Evolutionary conservation across 2,797 vertebrate species (phyloP).

Genomic region (Enteromius fasciolatus): DNA sequence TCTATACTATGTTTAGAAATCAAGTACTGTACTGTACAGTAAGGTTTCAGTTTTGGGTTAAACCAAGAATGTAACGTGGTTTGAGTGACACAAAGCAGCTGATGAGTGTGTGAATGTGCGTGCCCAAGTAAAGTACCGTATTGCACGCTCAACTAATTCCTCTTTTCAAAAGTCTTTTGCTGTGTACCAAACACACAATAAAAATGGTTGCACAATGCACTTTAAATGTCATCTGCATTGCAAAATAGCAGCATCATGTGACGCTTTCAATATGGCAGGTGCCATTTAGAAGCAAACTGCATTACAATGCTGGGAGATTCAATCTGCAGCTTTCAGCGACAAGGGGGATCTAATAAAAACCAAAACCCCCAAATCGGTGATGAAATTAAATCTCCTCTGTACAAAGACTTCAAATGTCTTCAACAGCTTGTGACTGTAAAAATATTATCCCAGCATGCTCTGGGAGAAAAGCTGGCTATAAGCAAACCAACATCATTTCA

Average conservation of each 20-base stretch:
- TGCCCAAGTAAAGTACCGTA: background rate
- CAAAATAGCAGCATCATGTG: conserved; percentile 18
- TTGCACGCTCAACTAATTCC: background rate
- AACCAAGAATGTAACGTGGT: background rate
- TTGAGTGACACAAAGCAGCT: conserved; percentile 42
- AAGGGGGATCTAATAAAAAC: conserved; percentile 44
- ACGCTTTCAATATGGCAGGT: conserved; percentile 42
- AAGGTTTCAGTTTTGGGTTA: background rate
- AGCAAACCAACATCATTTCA: conserved; percentile 45
- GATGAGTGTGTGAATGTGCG: conserved; percentile 12
- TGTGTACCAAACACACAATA: background rate
- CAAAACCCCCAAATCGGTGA: conserved; percentile 41
- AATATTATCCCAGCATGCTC: conserved; percentile 41
- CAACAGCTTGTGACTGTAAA: conserved; percentile 40
- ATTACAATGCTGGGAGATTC: conserved; percentile 49
- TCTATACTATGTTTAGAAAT: conserved; percentile 21
- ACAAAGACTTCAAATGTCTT: conserved; percentile 38
- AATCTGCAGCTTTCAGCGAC: conserved; percentile 51
- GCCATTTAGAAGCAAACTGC: conserved; percentile 48
- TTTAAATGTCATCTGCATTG: conserved; percentile 35
- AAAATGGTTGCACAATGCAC: conserved; percentile 11
- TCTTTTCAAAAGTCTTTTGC: background rate
- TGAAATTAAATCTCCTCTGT: conserved; percentile 39
- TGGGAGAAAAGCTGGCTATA: conserved; percentile 38
- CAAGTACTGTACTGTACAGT: conserved; percentile 35